Evolutionary conservation across 2,888 invertebrate species (phyloP).

Genomic region (Protonemura montana): DNA sequence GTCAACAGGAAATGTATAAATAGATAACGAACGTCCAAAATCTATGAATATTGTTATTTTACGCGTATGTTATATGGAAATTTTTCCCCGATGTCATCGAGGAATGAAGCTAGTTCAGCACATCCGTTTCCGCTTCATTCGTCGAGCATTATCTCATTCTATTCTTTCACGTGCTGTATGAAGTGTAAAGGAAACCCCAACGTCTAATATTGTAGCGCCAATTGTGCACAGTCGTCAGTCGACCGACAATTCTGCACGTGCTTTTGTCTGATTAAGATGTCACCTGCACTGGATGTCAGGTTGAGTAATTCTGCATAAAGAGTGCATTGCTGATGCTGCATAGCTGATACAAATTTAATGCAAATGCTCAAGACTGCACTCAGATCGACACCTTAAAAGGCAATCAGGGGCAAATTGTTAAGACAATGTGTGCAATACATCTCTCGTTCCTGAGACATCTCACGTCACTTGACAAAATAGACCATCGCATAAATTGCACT

Average conservation of each 20-base stretch:
- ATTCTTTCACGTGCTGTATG: neutral
- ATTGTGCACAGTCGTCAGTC: neutral
- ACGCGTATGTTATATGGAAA: neutral
- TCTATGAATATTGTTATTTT: neutral
- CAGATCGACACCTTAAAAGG: neutral
- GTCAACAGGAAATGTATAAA: conserved; percentile 18
- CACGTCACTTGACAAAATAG: neutral
- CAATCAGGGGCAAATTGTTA: neutral
- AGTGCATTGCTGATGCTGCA: neutral
- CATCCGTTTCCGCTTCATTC: conserved; percentile 30
- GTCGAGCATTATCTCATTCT: neutral
- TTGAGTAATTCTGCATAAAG: neutral
- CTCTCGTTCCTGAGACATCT: neutral
- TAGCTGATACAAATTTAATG: neutral
- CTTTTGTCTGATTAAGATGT: neutral
- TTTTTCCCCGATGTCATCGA: conserved; percentile 21
- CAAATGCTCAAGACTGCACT: neutral
- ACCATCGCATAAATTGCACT: neutral
- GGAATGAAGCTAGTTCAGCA: neutral
- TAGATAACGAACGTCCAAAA: neutral
- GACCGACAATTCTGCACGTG: neutral
- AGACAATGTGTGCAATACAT: neutral
- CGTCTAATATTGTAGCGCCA: neutral
- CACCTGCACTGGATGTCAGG: neutral
- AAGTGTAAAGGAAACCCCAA: neutral